Evolutionary conservation across 1,140 invertebrate genomes (phyloP).

Genomic region (Apis mellifera): DNA sequence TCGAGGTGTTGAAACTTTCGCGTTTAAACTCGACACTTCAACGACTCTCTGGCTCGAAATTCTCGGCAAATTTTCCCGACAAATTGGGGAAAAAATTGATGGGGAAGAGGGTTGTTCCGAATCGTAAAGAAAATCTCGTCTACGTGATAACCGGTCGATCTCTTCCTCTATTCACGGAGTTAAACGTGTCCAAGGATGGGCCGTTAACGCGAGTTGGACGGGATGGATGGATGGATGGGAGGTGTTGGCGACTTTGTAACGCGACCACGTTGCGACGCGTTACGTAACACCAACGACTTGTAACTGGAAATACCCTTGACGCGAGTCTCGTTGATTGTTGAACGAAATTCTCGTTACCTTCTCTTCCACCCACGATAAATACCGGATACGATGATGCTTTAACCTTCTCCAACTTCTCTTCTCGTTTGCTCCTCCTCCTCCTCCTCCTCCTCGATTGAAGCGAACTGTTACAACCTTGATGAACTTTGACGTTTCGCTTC

Average conservation of each 20-base stretch:
- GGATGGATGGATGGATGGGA: too few relatives aligned
- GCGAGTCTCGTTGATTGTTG: neutral
- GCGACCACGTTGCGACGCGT: neutral
- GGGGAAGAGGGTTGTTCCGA: neutral
- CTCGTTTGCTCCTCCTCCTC: neutral
- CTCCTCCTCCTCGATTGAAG: too few relatives aligned
- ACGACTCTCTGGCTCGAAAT: too few relatives aligned
- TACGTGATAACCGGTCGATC: too few relatives aligned
- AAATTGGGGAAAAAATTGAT: neutral
- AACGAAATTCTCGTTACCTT: slow-evolving; percentile 33
- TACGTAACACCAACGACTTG: slow-evolving; percentile 37
- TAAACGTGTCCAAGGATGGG: too few relatives aligned
- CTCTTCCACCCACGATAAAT: neutral
- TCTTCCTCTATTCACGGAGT: too few relatives aligned
- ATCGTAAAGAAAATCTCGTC: slow-evolving; percentile 3
- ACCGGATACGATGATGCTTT: neutral
- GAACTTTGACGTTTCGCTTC: neutral
- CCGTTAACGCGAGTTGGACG: slow-evolving; percentile 29
- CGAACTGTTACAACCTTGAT: neutral
- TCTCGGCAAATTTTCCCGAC: too few relatives aligned
- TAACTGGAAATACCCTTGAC: slow-evolving; percentile 34
- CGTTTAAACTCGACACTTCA: too few relatives aligned
- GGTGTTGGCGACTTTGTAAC: slow-evolving; percentile 6
- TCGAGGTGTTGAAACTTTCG: too few relatives aligned
- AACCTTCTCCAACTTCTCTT: neutral